Evolutionary conservation across 2,888 invertebrate genomes (phyloP), one percentile per base, ranked within the genome.

Genomic region (Erannis defoliaria): DNA sequence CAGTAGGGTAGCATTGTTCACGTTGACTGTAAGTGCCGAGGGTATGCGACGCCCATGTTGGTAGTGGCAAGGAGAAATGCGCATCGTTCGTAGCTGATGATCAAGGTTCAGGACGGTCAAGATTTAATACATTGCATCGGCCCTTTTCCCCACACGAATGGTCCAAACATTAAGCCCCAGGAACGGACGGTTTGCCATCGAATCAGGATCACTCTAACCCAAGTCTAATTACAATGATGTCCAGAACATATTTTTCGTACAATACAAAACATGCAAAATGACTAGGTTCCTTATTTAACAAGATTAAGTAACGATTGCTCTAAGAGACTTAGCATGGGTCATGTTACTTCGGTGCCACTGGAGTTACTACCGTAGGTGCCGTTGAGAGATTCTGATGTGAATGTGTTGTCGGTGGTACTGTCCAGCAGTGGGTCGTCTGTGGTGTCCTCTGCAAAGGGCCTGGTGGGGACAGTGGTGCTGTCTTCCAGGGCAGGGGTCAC

Each of bases 271-370:
- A 66, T 71, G 68, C 55, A 64, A 68, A 70, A 62, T 23, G 19
- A 21, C 49, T 55, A 45, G 26, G 26, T 26, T 26, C 5, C 18
- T 46, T 51, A 19, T 4, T 18, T 38, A 23, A 38, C 2, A 16
- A 37, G 2, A 38, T 8, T 12, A 21, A 14, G 14, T 49, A 56
- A n/a, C n/a, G 38, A 26, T 43, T 51, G 46, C 31, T 56, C 56
- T 49, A 62, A 33, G 48, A 62, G 53, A 53, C 26, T 33, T 40
- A 55, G 55, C 57, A 26, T 58, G 64, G 74, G 84, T 85, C 84
- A 85, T 84, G 85, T 85, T 66, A 72, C 61, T 58, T 70, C 77
- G 31, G 76, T 73, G 48, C 67, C 61, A 60, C 73, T 74, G 43
- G 57, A 60, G 57, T 26, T 51, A 50, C 40, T 55, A 53, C 40